Percentiles rank a stretch among this genome's conserved stretches.
Evolutionary conservation across 2,113 vertebrate genomes (phyloP).

Genomic region (Phocoena sinus): DNA sequence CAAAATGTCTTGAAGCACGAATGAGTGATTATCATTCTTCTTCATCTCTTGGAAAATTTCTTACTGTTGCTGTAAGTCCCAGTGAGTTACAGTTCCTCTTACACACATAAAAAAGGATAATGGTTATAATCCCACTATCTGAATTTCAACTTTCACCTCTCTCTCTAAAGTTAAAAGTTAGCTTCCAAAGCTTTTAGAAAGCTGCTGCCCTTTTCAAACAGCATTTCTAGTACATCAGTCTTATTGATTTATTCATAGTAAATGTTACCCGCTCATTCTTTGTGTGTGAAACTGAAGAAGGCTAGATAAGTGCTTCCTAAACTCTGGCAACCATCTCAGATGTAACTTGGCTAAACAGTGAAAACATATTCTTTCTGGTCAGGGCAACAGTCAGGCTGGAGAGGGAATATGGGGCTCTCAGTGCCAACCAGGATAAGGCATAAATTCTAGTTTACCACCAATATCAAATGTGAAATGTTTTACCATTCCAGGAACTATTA

Average conservation of each 20-base stretch:
- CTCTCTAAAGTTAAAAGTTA: conserved; percentile 73
- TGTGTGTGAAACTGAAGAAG: conserved; percentile 55
- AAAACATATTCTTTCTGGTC: conserved; percentile 7
- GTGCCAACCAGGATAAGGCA: background rate
- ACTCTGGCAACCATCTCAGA: conserved; percentile 54
- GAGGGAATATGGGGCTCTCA: background rate
- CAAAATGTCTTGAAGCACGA: background rate
- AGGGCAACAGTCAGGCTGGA: background rate
- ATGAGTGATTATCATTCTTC: conserved; percentile 52
- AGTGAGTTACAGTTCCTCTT: conserved; percentile 69
- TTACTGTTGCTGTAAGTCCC: background rate
- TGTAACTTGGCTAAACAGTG: background rate
- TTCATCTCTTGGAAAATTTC: conserved; percentile 47
- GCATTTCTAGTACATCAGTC: conserved; percentile 73
- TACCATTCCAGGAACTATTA: conserved; percentile 33
- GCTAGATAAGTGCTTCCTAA: conserved; percentile 56
- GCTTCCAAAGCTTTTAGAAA: conserved; percentile 77
- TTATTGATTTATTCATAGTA: conserved; percentile 79
- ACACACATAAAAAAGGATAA: conserved; percentile 37
- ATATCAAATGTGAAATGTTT: background rate
- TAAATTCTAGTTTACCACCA: conserved; percentile 36
- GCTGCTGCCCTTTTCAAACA: conserved; percentile 77
- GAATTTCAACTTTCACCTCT: conserved; percentile 72
- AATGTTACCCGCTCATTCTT: conserved; percentile 67
- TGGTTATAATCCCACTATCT: conserved; percentile 57